Conservation (phyloP, 2,888 invertebrate genomes). For the Psococerastis gibbosa region DNA sequence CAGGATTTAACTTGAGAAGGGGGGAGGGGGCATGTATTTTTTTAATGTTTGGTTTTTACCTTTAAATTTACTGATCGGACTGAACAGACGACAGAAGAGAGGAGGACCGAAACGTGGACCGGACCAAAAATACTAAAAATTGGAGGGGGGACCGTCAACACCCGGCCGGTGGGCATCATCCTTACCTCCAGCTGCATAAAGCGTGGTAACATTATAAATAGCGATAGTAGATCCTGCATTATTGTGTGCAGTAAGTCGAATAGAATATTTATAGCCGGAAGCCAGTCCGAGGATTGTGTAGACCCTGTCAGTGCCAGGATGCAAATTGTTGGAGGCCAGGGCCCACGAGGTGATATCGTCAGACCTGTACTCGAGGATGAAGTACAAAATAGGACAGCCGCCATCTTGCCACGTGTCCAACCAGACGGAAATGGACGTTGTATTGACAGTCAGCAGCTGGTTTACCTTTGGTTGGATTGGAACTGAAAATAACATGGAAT, state of each 20-base stretch:
- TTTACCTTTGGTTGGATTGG: constrained; percentile 62
- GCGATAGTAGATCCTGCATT: constrained; percentile 72
- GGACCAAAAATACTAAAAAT: no score
- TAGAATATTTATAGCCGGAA: constrained; percentile 37
- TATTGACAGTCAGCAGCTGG: constrained; percentile 65
- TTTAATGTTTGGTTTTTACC: no score
- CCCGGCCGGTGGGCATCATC: no score
- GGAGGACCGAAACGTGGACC: no score
- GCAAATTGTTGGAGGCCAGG: constrained; percentile 61
- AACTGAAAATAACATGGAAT: constrained; percentile 29
- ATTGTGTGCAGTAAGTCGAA: constrained; percentile 47
- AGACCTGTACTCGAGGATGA: constrained; percentile 62
- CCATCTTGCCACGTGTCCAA: constrained; percentile 78
- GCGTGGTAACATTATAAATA: constrained; percentile 67
- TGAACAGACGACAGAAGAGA: no score
- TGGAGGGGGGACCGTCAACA: no score
- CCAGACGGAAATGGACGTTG: constrained; percentile 72
- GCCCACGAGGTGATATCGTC: constrained; percentile 56
- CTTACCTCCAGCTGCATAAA: constrained; percentile 55
- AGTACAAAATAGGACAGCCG: constrained; percentile 71
- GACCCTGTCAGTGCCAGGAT: constrained; percentile 60
- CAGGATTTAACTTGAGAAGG: no score
- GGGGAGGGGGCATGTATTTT: no score
- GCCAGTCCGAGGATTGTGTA: constrained; percentile 59
- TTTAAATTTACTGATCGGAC: no score